Conservation (phyloP, 2,888 invertebrate genomes). For the Papilio demoleus region DNA sequence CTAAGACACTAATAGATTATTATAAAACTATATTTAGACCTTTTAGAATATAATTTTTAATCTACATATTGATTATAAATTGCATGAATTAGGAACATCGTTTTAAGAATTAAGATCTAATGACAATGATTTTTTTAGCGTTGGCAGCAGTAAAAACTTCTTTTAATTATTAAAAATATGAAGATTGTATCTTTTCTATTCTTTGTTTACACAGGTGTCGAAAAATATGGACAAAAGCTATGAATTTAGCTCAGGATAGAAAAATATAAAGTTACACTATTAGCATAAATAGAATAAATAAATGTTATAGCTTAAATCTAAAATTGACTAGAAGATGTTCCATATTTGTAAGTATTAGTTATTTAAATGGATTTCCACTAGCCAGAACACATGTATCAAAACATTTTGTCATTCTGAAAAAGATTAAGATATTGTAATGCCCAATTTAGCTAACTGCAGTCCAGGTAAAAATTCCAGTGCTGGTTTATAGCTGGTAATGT, state of each 20-base stretch:
- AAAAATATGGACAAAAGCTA: too few species aligned
- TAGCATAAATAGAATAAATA: neutral
- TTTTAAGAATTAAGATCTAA: slow-evolving; percentile 6
- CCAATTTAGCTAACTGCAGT: too few species aligned
- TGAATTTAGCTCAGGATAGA: too few species aligned
- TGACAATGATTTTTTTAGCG: neutral
- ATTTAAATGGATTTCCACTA: too few species aligned
- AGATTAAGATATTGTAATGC: too few species aligned
- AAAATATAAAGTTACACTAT: neutral
- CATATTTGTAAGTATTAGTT: neutral
- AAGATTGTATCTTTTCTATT: neutral
- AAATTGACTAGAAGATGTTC: neutral
- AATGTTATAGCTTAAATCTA: neutral
- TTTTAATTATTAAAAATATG: neutral
- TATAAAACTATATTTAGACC: neutral
- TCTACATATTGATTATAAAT: neutral
- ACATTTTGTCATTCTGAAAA: too few species aligned
- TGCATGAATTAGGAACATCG: slow-evolving; percentile 14
- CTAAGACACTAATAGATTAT: neutral
- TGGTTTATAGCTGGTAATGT: too few species aligned
- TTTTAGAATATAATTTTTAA: neutral
- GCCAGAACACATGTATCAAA: too few species aligned
- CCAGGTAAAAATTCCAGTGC: too few species aligned
- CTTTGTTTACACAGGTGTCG: neutral
- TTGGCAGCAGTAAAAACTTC: neutral